These are phyloP conservation scores for Tetrax tetrax DNA, from an alignment of 2,113 vertebrate species.

Conservation along the genomic window DNA sequence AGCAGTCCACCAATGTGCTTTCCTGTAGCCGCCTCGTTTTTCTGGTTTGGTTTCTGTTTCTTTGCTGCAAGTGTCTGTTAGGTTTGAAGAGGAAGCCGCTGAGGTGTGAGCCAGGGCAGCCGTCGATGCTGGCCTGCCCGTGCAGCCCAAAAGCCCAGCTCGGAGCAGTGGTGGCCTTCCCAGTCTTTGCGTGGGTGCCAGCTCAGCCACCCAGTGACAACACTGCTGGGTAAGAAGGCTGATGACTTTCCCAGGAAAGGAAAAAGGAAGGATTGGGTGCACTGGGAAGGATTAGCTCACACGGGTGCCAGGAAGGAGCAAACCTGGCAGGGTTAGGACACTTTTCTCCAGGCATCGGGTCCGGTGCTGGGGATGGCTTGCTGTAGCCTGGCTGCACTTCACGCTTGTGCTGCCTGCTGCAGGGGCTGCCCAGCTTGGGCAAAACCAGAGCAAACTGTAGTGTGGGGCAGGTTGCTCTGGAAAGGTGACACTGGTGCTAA, in stretches of 20 bases:
- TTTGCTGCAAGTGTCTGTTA: not conserved
- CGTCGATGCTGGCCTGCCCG: accelerated
- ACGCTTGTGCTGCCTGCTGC: not conserved
- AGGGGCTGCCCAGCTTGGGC: not conserved
- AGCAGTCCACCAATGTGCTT: not conserved
- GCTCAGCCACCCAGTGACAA: not conserved
- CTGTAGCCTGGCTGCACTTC: not conserved
- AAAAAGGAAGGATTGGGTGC: not conserved
- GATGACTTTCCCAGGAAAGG: not conserved
- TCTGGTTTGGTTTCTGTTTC: constrained; percentile 19
- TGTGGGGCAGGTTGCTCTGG: not conserved
- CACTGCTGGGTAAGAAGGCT: not conserved
- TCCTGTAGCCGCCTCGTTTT: not conserved
- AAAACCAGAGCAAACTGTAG: not conserved
- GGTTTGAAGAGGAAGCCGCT: not conserved
- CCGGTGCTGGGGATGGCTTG: not conserved
- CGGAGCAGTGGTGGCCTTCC: not conserved
- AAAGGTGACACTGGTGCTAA: not conserved
- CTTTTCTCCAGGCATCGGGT: not conserved
- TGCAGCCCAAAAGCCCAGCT: not conserved
- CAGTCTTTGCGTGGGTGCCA: not conserved
- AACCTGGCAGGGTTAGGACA: not conserved
- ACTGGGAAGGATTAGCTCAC: not conserved
- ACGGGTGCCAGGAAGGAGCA: not conserved
- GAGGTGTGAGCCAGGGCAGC: not conserved